Conservation (phyloP, 2,888 invertebrate species). For the Andrena minutula region DNA sequence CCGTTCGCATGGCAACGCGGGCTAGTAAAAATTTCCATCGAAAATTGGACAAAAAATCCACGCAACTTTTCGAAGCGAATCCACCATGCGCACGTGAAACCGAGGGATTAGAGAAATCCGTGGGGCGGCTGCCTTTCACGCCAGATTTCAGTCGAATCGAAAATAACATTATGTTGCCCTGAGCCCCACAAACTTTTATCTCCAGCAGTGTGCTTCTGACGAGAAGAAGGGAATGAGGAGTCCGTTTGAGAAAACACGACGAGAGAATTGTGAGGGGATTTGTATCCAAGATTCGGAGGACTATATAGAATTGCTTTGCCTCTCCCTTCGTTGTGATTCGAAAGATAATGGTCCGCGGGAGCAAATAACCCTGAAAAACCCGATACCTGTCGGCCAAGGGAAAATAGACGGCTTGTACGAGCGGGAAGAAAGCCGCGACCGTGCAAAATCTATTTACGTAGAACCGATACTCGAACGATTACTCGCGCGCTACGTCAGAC, state of each 20-base stretch:
- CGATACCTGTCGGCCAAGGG: slow-evolving; percentile 49
- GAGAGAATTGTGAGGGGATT: neutral
- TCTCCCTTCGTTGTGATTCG: slow-evolving; percentile 34
- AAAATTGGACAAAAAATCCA: too few relatives aligned
- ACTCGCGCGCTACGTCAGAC: slow-evolving; percentile 34
- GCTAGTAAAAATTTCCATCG: too few relatives aligned
- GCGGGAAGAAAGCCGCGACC: slow-evolving; percentile 54
- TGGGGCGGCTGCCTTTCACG: too few relatives aligned
- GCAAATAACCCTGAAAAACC: slow-evolving; percentile 59
- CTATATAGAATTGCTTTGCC: slow-evolving; percentile 24
- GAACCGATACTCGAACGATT: slow-evolving; percentile 64
- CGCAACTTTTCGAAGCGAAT: too few relatives aligned
- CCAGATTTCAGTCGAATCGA: neutral
- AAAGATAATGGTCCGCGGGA: slow-evolving; percentile 38
- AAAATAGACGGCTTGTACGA: slow-evolving; percentile 53
- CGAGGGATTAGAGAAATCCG: neutral
- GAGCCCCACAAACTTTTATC: neutral
- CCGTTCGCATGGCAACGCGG: too few relatives aligned
- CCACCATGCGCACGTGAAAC: neutral
- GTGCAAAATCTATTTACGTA: slow-evolving; percentile 70
- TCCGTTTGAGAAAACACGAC: neutral
- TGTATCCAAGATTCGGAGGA: slow-evolving; percentile 7
- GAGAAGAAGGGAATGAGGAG: neutral
- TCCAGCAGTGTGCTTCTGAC: neutral
- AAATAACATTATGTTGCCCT: neutral